Conservation (phyloP, 23 tunicate species). For the Aplidium turbinatum region DNA sequence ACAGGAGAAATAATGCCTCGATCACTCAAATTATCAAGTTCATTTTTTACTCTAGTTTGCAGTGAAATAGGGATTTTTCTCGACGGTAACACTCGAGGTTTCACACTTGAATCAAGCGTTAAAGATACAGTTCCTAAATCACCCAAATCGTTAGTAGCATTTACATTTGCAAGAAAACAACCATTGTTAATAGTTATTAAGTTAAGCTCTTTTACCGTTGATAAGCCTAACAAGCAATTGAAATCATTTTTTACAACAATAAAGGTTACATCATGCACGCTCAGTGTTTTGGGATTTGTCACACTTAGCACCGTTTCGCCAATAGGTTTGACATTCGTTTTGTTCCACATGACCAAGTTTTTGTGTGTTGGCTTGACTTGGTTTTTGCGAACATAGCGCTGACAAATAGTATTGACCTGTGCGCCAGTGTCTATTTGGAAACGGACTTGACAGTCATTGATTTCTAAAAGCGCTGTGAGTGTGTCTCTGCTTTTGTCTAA, state of each 20-base stretch:
- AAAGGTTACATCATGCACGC: neutral
- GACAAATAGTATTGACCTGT: constrained; percentile 32
- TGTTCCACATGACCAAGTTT: constrained; percentile 27
- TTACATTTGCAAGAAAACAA: constrained; percentile 13
- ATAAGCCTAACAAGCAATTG: constrained; percentile 10
- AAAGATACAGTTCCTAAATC: constrained; percentile 10
- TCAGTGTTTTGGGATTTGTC: neutral
- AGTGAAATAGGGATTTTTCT: constrained; percentile 13
- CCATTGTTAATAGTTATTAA: neutral
- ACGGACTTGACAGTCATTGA: constrained; percentile 12
- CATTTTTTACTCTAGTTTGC: constrained; percentile 9
- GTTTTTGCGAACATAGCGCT: constrained; percentile 11
- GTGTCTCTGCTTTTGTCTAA: neutral
- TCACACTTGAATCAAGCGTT: constrained; percentile 8
- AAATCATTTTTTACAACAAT: constrained; percentile 24
- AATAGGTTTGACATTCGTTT: constrained; percentile 25
- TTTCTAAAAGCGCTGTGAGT: constrained; percentile 15
- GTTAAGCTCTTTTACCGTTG: constrained; percentile 13
- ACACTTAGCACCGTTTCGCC: constrained; percentile 15
- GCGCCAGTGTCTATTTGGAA: constrained; percentile 33
- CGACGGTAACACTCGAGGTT: constrained; percentile 6
- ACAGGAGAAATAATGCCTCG: constrained; percentile 10
- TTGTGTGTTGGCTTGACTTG: constrained; percentile 9
- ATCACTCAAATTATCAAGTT: neutral
- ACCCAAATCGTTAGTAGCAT: neutral